Conservation (phyloP, 2,888 invertebrate genomes). For the Mellilla xanthometata region DNA sequence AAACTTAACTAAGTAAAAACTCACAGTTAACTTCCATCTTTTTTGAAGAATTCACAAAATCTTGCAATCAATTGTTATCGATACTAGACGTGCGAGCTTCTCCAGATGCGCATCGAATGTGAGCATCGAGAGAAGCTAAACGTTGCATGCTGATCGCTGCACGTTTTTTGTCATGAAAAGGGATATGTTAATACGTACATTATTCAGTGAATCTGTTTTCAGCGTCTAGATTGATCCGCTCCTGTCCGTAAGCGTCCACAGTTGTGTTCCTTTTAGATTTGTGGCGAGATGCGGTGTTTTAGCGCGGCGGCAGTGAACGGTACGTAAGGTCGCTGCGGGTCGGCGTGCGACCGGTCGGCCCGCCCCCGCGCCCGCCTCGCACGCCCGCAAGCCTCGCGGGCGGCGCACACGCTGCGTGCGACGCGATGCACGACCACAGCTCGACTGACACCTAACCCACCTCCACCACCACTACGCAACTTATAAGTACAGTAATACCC, state of each 20-base stretch:
- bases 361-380: slow-evolving; percentile 57
- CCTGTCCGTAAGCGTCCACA: slow-evolving; percentile 40
- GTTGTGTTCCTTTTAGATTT: slow-evolving; percentile 29
- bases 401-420: too few species aligned
- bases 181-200: slow-evolving; percentile 56
- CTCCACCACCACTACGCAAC: not conserved
- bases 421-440: slow-evolving; percentile 19
- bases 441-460: slow-evolving; percentile 18
- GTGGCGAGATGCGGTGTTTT: slow-evolving; percentile 54
- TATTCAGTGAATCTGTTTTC: slow-evolving; percentile 47
- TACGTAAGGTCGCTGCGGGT: slow-evolving; percentile 83
- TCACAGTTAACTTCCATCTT: too few species aligned
- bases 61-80: too few species aligned
- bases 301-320: slow-evolving; percentile 70
- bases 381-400: slow-evolving; percentile 61
- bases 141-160: too few species aligned
- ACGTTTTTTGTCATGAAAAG: too few species aligned
- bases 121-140: too few species aligned
- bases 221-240: slow-evolving; percentile 32
- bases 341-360: slow-evolving; percentile 65
- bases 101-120: too few species aligned
- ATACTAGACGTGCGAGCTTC: too few species aligned
- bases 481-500: too few species aligned
- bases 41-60: too few species aligned
- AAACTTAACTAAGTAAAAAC: too few species aligned